phyloP scores from a whole-genome alignment of 2,797 vertebrate species.

The Ctenochaetus hawaiiensis region DNA sequence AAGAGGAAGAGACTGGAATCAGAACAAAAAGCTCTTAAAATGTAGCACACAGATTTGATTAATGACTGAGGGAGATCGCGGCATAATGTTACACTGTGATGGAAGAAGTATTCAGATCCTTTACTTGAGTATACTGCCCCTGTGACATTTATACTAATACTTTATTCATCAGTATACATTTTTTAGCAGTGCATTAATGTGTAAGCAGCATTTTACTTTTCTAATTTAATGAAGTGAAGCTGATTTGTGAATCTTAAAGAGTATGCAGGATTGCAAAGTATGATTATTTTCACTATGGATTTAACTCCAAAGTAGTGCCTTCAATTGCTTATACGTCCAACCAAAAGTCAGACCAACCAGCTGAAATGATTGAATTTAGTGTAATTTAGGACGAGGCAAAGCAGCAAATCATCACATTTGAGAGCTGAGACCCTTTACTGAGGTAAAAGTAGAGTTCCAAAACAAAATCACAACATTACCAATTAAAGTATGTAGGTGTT shows the following conservation, averaged over 20 bases:
- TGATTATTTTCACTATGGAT: background rate
- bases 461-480: too few relatives aligned
- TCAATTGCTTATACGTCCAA: background rate
- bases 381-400: background rate
- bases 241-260: background rate
- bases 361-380: background rate
- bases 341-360: background rate
- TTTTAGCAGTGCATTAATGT: background rate
- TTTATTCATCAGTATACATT: too few relatives aligned
- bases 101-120: background rate
- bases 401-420: background rate
- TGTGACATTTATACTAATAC: too few relatives aligned
- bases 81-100: background rate
- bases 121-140: background rate
- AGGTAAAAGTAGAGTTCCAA: too few relatives aligned
- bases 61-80: background rate
- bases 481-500: too few relatives aligned
- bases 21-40: background rate
- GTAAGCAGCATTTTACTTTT: background rate
- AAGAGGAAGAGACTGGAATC: constrained; percentile 28
- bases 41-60: constrained; percentile 21
- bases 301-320: too few relatives aligned
- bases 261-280: background rate
- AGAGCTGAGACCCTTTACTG: too few relatives aligned
- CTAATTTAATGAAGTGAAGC: background rate